Evolutionary conservation across 2,888 invertebrate species (phyloP), one percentile per base, ranked within the genome.

Genomic region (Diarsia dahlii): DNA sequence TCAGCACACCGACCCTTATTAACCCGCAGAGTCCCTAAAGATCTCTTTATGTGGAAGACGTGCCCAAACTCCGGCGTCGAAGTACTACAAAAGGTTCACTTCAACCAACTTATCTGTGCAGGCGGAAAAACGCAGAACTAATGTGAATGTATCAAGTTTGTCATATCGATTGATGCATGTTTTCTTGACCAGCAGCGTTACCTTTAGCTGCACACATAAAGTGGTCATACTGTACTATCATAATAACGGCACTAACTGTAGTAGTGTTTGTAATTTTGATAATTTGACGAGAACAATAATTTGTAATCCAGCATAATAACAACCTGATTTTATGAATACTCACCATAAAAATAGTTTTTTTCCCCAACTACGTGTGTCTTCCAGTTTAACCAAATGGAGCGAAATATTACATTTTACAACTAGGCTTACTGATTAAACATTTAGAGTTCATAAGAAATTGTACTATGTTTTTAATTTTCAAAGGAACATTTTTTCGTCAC

Each of bases 41-140:
- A 84, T 79, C 86, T 80, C 82, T 89, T 89, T 89, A 89, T 86
- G 86, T 67, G 70, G 60, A 60, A 79, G 85, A 88, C 89, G 89
- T 89, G 89, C 85, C 76, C 71, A 78, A 84, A 81, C 80, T 87
- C 64, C 62, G 65, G 58, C 76, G 34, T 39, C 58, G 60, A 73
- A 79, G 66, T 78, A 70, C 74, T 68, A 69, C 76, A 71, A 74
- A 54, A 74, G 56, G 45, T 78, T 56, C 46, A 28, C 58, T 58
- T 58, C 28, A 28, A 58, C 28, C 8, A 15, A 56, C 56, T 56
- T 56, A 56, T 56, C 23, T 15, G 13, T 23, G 56, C 23, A 15
- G 3, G 2, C 56, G 15, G 6, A 15, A 8, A 28, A 58, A 8
- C 15, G 15, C 15, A 15, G 23, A 58, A 28, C 28, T 58, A 28